These are phyloP conservation scores for Psittacula cyanocephala DNA, from an alignment of 2,113 vertebrate species.

Conservation along the genomic window DNA sequence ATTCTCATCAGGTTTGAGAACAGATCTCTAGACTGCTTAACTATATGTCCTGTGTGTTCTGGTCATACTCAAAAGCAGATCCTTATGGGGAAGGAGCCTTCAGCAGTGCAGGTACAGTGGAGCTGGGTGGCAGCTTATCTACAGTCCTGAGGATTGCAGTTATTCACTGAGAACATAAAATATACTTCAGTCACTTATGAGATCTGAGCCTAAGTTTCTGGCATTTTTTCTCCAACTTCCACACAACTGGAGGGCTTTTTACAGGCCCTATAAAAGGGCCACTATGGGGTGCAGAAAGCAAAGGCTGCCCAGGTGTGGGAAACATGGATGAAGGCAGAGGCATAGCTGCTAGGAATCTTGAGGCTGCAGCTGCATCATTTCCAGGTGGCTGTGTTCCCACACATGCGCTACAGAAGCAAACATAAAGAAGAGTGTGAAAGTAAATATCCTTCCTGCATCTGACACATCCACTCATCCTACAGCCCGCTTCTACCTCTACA, in stretches of 20 bases:
- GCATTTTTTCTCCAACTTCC: background rate
- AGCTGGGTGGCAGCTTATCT: background rate
- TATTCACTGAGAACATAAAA: background rate
- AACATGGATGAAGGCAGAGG: background rate
- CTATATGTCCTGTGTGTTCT: background rate
- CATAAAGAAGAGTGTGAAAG: background rate
- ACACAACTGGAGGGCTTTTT: background rate
- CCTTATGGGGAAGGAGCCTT: rapidly evolving
- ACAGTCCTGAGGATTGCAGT: background rate
- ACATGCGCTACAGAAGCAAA: background rate
- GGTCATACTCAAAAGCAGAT: background rate
- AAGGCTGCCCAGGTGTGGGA: background rate
- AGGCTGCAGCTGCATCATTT: background rate
- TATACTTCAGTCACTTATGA: background rate
- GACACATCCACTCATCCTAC: background rate
- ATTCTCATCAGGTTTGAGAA: background rate
- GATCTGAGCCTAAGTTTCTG: background rate
- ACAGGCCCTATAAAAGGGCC: background rate
- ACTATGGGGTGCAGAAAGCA: rapidly evolving
- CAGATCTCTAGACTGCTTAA: background rate
- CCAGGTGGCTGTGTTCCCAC: background rate
- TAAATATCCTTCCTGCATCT: rapidly evolving
- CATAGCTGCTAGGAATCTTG: background rate
- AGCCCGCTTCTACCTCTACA: background rate
- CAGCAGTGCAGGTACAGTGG: background rate